A percentile compares a stretch with the other conserved stretches of the same genome.
Conservation (phyloP, 2,797 vertebrate genomes). For the Myotis findleyi region DNA sequence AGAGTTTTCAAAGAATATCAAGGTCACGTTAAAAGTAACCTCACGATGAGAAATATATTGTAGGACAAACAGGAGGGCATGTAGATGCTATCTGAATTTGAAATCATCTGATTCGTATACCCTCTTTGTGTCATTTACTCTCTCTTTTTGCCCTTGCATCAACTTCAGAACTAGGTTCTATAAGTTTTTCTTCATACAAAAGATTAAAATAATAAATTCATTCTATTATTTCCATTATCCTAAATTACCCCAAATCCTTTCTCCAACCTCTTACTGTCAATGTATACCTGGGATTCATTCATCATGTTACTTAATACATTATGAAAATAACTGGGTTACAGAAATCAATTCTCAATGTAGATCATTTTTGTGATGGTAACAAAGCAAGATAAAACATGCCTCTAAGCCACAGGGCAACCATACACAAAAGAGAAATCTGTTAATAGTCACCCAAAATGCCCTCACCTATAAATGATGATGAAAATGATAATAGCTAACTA, state of each 20-base stretch:
- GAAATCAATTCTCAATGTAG: conserved; percentile 37
- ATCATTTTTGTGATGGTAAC: background rate
- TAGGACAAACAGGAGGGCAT: background rate
- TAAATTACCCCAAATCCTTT: conserved; percentile 38
- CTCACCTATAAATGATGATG: background rate
- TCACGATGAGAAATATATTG: background rate
- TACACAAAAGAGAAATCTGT: background rate
- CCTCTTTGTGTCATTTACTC: background rate
- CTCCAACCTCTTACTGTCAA: background rate
- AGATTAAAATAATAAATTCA: conserved; percentile 18
- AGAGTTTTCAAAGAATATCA: conserved; percentile 51
- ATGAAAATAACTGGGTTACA: conserved; percentile 32
- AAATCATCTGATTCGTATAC: background rate
- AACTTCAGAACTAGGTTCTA: background rate
- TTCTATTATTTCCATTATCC: conserved; percentile 32
- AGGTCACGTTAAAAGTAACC: conserved; percentile 44
- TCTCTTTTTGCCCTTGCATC: background rate
- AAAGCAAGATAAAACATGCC: background rate
- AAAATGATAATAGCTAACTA: background rate
- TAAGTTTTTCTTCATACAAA: background rate
- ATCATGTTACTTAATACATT: conserved; percentile 19
- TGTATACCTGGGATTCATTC: conserved; percentile 16
- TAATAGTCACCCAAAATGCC: background rate
- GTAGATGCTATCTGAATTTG: background rate
- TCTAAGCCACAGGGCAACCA: background rate